Evolutionary conservation across 1,140 invertebrate genomes (phyloP), one percentile per base, ranked within the genome.

Genomic region (Magallana gigas): DNA sequence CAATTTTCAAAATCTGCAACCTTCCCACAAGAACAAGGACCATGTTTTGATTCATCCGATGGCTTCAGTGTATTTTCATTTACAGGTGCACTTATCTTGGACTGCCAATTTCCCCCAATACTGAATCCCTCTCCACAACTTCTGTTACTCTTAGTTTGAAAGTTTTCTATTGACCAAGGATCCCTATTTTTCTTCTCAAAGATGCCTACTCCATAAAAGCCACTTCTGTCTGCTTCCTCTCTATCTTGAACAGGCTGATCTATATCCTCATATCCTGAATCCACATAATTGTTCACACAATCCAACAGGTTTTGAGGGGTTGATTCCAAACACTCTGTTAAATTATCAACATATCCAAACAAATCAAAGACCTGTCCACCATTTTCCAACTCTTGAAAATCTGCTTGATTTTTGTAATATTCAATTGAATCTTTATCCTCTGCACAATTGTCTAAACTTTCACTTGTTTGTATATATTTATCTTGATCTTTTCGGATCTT

Each of bases 381-480:
- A 76, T 87, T 59, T 57, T 89, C 83, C 64, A 90, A 88, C 83
- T 86, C 83, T 9, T 86, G 84, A 36, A 87, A 29, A 68, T 64
- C 58, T 87, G 85, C 87, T 83, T 86, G 87, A 64, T 64, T 84
- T 16, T 85, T 84, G 18, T 87, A 68, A 36, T 11, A 56, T 18
- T 58, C 58, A 23, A 62, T 57, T 62, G 56, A n/a, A 16, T 85
- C 81, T 11, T 18, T 57, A 0, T 85, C 86, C 9, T 58, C 76
- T 60, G 16, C 36, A 60, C 80, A 57, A 83, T 87, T 86, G 14
- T 91, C 90, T 16, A 92, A 85, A 88, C 88, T 91, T 6, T 88
- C 68, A 57, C 91, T 89, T 29, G 92, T 92, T 85, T 93, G 92
- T 82, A 92, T 91, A 58, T 90, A 90, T 83, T 93, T 93, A 59